Conservation (phyloP, 1,140 invertebrate species). For the Drosophila nigromelanica region DNA sequence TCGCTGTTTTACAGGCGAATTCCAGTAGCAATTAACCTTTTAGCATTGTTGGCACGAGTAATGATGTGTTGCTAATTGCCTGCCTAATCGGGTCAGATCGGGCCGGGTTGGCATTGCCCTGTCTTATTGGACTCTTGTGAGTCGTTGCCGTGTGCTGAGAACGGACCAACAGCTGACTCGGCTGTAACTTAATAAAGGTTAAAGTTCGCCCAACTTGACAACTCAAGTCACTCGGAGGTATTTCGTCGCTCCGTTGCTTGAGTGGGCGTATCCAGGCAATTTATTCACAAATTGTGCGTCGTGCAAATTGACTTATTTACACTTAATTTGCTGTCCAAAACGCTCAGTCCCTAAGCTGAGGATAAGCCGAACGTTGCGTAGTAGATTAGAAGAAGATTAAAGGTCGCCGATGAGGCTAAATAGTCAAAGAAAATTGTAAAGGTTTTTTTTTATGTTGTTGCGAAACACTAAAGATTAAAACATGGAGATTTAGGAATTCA, state of each 20-base stretch:
- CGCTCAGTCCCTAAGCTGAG: slow-evolving; percentile 19
- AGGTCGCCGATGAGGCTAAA: neutral
- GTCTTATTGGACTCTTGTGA: slow-evolving; percentile 33
- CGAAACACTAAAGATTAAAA: too few species aligned
- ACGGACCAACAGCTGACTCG: neutral
- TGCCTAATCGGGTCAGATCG: slow-evolving; percentile 39
- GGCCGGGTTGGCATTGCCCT: slow-evolving; percentile 39
- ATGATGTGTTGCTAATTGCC: slow-evolving; percentile 78
- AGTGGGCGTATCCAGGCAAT: slow-evolving; percentile 22
- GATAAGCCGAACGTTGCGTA: neutral
- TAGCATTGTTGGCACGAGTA: slow-evolving; percentile 73
- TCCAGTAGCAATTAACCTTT: slow-evolving; percentile 72
- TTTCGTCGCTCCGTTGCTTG: neutral
- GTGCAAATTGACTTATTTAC: slow-evolving; percentile 46
- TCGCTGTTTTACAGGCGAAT: slow-evolving; percentile 23
- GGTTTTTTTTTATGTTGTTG: too few species aligned
- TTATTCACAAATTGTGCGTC: slow-evolving; percentile 36
- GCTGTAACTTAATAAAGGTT: slow-evolving; percentile 52
- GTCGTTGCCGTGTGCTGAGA: neutral
- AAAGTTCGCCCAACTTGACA: slow-evolving; percentile 44
- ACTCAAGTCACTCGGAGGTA: slow-evolving; percentile 10
- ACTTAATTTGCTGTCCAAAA: slow-evolving; percentile 39
- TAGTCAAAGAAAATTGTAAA: neutral
- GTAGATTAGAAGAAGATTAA: slow-evolving; percentile 27
- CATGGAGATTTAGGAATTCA: too few species aligned